Conservation (phyloP, 1,140 invertebrate genomes). For the Musca domestica region DNA sequence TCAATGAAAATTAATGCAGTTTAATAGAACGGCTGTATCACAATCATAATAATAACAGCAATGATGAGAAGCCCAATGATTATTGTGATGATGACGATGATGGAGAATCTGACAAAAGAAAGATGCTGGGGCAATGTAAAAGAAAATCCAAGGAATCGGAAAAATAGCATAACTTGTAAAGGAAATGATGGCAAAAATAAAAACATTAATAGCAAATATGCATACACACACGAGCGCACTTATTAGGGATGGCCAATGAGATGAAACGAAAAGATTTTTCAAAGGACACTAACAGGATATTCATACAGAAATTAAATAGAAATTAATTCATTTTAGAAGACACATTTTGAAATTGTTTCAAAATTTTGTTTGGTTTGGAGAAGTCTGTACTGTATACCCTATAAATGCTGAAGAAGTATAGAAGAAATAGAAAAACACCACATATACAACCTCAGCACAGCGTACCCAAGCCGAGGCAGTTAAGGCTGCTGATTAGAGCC, state of each 20-base stretch:
- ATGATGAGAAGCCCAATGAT: background rate
- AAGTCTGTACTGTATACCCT: too few relatives aligned
- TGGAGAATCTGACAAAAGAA: slow-evolving; percentile 10
- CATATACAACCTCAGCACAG: too few relatives aligned
- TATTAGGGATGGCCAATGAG: background rate
- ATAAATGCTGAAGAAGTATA: too few relatives aligned
- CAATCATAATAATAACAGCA: background rate
- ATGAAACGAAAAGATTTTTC: background rate
- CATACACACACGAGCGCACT: background rate
- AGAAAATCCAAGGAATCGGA: too few relatives aligned
- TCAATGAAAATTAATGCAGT: background rate
- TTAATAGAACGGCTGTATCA: slow-evolving; percentile 4
- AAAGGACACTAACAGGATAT: too few relatives aligned
- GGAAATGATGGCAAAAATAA: background rate
- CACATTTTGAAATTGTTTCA: too few relatives aligned
- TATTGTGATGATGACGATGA: background rate
- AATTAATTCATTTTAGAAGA: too few relatives aligned
- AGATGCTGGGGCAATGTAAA: too few relatives aligned
- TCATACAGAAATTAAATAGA: background rate
- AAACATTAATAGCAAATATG: background rate
- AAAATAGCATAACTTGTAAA: too few relatives aligned
- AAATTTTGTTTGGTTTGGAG: too few relatives aligned
- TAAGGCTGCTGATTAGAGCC: slow-evolving; percentile 29
- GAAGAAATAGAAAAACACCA: too few relatives aligned
- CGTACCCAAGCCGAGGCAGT: slow-evolving; percentile 1